A percentile compares a stretch with the other conserved stretches of the same genome.
These are phyloP conservation scores for Dicentrarchus labrax DNA, from an alignment of 2,113 vertebrate species.

Conservation along the genomic window DNA sequence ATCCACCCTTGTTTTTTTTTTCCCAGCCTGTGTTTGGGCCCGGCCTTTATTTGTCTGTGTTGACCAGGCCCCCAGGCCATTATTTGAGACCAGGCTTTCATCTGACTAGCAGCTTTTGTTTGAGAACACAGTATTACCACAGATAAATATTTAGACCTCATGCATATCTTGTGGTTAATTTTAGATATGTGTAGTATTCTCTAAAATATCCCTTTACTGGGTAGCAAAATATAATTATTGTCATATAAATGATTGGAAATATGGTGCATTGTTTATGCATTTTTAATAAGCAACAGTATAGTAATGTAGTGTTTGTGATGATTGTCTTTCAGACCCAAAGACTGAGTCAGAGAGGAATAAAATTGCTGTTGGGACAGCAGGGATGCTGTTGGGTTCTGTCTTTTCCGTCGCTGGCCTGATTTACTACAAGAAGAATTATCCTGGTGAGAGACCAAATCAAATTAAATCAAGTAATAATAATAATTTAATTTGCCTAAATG, in stretches of 20 bases:
- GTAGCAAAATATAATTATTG: background rate
- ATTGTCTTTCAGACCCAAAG: constrained; percentile 31
- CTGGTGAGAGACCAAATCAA: constrained; percentile 32
- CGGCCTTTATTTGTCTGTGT: too few relatives aligned
- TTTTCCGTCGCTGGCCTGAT: constrained; percentile 58
- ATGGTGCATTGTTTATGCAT: too few relatives aligned
- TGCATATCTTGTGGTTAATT: background rate
- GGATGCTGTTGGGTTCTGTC: constrained; percentile 69
- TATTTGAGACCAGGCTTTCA: too few relatives aligned
- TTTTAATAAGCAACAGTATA: background rate
- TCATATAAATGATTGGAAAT: too few relatives aligned
- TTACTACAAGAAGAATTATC: constrained; percentile 60
- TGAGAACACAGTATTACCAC: background rate
- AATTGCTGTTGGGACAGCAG: constrained; percentile 59
- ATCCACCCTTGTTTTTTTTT: too few relatives aligned
- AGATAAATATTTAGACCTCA: background rate
- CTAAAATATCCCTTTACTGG: too few relatives aligned
- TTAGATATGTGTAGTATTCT: too few relatives aligned
- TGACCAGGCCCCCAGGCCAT: too few relatives aligned
- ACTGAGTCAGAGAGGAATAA: constrained; percentile 51
- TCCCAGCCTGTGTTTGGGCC: too few relatives aligned
- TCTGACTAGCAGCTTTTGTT: too few relatives aligned
- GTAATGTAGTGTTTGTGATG: background rate
- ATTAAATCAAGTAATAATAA: background rate
- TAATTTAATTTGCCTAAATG: background rate